Percentiles rank a stretch among this genome's conserved stretches.
These are phyloP conservation scores for Ephestia elutella DNA, from an alignment of 1,140 invertebrate species.

Conservation along the genomic window DNA sequence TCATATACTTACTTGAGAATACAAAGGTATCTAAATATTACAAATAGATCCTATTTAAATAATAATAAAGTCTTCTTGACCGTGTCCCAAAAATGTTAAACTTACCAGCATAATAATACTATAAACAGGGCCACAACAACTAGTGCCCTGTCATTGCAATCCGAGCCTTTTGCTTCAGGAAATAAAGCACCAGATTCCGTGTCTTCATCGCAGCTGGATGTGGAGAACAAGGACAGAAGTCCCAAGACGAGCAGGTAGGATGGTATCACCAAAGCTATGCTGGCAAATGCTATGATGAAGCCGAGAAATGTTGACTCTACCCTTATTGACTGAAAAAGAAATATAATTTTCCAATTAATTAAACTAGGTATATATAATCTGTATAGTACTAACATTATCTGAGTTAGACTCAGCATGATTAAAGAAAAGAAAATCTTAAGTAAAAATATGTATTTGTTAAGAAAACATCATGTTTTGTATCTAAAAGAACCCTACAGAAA, in stretches of 20 bases:
- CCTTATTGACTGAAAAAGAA: constrained; percentile 60
- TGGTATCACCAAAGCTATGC: constrained; percentile 59
- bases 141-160: constrained; percentile 49
- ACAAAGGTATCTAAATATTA: no score
- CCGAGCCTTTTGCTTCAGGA: constrained; percentile 41
- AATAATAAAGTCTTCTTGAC: neutral
- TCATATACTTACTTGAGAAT: no score
- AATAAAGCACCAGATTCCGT: constrained; percentile 61
- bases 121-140: constrained; percentile 49
- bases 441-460: no score
- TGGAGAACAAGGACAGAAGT: constrained; percentile 49
- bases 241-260: constrained; percentile 51
- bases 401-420: no score
- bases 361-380: no score
- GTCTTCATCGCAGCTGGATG: constrained; percentile 51
- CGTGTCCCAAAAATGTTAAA: constrained; percentile 14
- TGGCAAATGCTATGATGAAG: constrained; percentile 52
- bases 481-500: neutral
- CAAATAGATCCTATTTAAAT: no score
- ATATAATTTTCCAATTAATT: no score
- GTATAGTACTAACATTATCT: no score
- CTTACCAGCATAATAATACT: constrained; percentile 60
- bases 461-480: no score
- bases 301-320: constrained; percentile 61
- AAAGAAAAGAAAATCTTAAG: no score